phyloP scores from a whole-genome alignment of 2,113 vertebrate species.

The Phylloscopus trochilus region DNA sequence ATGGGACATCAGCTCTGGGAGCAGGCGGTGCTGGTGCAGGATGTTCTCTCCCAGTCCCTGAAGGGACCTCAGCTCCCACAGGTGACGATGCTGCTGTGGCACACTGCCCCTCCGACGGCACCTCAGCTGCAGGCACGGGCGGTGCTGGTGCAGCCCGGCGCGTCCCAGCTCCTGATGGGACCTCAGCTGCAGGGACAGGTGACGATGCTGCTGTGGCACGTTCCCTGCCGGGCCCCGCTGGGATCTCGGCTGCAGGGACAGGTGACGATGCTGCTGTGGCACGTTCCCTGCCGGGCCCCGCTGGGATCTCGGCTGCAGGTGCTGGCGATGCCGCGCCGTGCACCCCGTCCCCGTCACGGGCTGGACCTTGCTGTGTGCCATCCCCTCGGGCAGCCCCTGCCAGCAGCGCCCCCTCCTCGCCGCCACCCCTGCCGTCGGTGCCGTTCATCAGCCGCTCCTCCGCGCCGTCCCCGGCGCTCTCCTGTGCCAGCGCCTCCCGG shows the following conservation, averaged over 20 bases:
- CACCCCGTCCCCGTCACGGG: constrained; percentile 20
- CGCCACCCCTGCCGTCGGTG: not conserved
- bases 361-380: constrained; percentile 55
- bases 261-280: not conserved
- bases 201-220: not conserved
- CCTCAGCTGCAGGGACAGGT: rapidly evolving
- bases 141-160: not conserved
- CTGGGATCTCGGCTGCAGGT: not conserved
- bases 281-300: rapidly evolving
- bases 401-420: not conserved
- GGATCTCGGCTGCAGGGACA: rapidly evolving
- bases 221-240: not conserved
- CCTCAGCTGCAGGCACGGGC: not conserved
- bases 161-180: rapidly evolving
- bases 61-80: not conserved
- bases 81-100: not conserved
- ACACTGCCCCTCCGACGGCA: not conserved
- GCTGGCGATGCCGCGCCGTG: rapidly evolving
- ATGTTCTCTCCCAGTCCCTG: not conserved
- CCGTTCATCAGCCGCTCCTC: constrained; percentile 58
- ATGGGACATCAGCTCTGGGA: not conserved
- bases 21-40: not conserved
- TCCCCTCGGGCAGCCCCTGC: not conserved
- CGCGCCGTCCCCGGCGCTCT: constrained; percentile 16
- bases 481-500: constrained; percentile 72